phyloP scores from a whole-genome alignment of 2,113 vertebrate genomes.

The Rhagologus leucostigma region DNA sequence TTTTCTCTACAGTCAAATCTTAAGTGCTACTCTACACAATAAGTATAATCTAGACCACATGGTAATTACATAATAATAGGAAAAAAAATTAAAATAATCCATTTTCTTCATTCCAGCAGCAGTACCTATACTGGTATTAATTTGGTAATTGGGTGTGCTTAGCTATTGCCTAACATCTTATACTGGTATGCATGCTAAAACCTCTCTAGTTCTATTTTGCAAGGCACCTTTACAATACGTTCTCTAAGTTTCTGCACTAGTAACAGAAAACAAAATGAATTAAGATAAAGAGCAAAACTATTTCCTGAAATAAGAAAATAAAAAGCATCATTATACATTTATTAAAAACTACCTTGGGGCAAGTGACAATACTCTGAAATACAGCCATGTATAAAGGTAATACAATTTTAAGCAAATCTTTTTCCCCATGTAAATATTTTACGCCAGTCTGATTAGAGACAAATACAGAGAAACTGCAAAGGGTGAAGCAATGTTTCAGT shows the following conservation, averaged over 20 bases:
- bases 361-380: conserved; percentile 38
- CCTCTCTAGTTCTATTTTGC: conserved; percentile 76
- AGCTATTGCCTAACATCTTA: conserved; percentile 71
- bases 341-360: conserved; percentile 27
- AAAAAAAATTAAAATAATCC: conserved; percentile 66
- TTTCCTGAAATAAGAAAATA: conserved; percentile 47
- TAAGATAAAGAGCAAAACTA: conserved; percentile 56
- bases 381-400: conserved; percentile 39
- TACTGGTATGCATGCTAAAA: conserved; percentile 77
- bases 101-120: conserved; percentile 75
- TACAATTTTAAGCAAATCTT: conserved; percentile 22
- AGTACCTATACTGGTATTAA: conserved; percentile 69
- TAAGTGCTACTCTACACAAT: conserved; percentile 76
- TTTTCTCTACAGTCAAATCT: conserved; percentile 72
- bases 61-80: conserved; percentile 73
- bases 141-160: conserved; percentile 72
- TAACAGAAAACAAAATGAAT: conserved; percentile 57
- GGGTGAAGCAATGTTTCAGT: background rate
- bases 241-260: conserved; percentile 64
- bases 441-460: conserved; percentile 15
- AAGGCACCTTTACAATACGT: conserved; percentile 86
- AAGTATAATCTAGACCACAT: conserved; percentile 75
- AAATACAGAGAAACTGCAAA: conserved; percentile 15
- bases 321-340: conserved; percentile 12
- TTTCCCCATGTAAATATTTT: conserved; percentile 27